These are phyloP conservation scores for Falco columbarius DNA, from an alignment of 2,797 vertebrate species.

Conservation along the genomic window DNA sequence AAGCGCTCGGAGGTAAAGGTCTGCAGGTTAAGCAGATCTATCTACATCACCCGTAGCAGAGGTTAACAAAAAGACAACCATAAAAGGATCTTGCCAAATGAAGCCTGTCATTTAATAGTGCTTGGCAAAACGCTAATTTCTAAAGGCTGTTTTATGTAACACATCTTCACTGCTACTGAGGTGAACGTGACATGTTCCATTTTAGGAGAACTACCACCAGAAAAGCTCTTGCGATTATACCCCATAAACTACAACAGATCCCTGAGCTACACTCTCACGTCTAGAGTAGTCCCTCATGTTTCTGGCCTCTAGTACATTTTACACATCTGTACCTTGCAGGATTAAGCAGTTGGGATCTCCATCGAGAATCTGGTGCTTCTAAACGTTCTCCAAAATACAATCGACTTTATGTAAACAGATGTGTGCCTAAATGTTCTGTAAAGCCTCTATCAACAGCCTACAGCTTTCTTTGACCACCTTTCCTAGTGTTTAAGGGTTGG, in stretches of 20 bases:
- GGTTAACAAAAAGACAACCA: not conserved
- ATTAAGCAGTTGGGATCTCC: not conserved
- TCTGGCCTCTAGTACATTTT: not conserved
- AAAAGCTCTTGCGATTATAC: not conserved
- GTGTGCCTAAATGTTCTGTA: not conserved
- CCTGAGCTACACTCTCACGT: not conserved
- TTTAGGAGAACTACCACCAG: not conserved
- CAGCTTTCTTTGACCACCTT: not conserved
- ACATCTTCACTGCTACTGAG: fast-evolving
- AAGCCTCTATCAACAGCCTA: not conserved
- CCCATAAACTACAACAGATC: not conserved
- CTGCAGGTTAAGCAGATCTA: not conserved
- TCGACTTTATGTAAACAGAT: fast-evolving
- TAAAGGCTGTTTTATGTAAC: not conserved
- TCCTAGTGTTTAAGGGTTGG: not conserved
- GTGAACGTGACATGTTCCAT: fast-evolving
- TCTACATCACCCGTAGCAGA: not conserved
- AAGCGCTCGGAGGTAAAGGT: not conserved
- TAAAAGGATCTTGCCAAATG: not conserved
- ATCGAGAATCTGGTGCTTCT: not conserved
- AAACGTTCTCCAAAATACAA: not conserved
- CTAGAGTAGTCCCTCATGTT: too few relatives aligned
- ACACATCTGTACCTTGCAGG: fast-evolving
- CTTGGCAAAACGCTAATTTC: fast-evolving
- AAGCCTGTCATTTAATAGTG: not conserved